phyloP scores from a whole-genome alignment of 2,888 invertebrate genomes.

The Papilio gigon region DNA sequence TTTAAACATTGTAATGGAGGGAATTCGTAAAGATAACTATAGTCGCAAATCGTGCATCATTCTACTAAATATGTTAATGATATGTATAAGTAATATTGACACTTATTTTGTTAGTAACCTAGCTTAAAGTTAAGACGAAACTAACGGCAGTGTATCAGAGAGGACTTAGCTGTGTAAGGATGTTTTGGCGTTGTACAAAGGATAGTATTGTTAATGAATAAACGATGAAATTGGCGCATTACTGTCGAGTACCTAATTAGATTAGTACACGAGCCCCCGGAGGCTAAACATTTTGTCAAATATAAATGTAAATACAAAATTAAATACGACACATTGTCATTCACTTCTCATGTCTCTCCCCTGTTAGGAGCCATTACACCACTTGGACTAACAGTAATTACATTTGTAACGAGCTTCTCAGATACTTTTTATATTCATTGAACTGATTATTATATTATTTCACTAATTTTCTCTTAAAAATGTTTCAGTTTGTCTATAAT shows the following conservation, averaged over 20 bases:
- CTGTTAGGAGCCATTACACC: constrained; percentile 46
- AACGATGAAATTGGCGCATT: constrained; percentile 81
- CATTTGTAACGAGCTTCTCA: constrained; percentile 27
- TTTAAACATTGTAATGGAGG: constrained; percentile 74
- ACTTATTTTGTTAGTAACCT: constrained; percentile 79
- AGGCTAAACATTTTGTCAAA: constrained; percentile 73
- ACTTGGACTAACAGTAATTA: constrained; percentile 28
- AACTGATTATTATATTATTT: constrained; percentile 8
- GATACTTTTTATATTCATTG: constrained; percentile 27
- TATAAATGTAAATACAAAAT: constrained; percentile 65
- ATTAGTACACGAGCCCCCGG: constrained; percentile 76
- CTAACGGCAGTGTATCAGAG: constrained; percentile 77
- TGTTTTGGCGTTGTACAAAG: constrained; percentile 81
- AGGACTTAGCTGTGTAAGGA: constrained; percentile 73
- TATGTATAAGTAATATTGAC: constrained; percentile 78
- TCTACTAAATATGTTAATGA: constrained; percentile 72
- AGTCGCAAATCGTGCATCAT: constrained; percentile 76
- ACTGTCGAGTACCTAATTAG: constrained; percentile 83
- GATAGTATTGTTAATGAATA: constrained; percentile 78
- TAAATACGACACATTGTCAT: constrained; percentile 63
- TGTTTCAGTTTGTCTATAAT: constrained; percentile 5
- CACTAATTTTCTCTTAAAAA: constrained; percentile 3
- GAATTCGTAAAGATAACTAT: constrained; percentile 70
- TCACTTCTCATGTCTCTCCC: constrained; percentile 71
- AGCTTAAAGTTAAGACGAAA: constrained; percentile 71